A percentile compares a stretch with the other conserved stretches of the same genome.
These are phyloP conservation scores for Vipera ursinii DNA, from an alignment of 2,797 vertebrate species.

Conservation along the genomic window DNA sequence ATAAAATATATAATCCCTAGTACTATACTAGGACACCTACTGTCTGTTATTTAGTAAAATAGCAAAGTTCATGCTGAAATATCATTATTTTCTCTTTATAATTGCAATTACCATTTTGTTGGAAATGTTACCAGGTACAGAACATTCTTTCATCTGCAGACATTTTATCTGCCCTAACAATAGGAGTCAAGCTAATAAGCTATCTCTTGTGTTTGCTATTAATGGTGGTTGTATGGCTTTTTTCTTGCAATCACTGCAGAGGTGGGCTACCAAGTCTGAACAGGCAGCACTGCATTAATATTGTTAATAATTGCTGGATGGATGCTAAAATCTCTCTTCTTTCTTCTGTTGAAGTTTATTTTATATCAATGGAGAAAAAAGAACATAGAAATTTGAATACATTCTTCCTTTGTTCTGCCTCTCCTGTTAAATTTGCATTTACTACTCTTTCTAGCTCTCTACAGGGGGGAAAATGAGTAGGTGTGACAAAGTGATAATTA, in stretches of 20 bases:
- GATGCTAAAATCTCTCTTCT: not conserved
- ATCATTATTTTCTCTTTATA: conserved; percentile 1
- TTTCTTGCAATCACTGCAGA: not conserved
- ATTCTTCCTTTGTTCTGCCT: conserved; percentile 12
- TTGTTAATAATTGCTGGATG: not conserved
- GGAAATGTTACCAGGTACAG: not conserved
- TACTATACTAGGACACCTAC: not conserved
- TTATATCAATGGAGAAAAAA: not conserved
- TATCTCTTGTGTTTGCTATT: not conserved
- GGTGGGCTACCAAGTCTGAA: not conserved
- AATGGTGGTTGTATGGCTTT: not conserved
- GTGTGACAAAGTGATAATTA: conserved; percentile 34
- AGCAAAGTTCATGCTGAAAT: not conserved
- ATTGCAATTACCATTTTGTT: conserved; percentile 6
- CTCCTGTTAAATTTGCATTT: conserved; percentile 32
- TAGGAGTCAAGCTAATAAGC: not conserved
- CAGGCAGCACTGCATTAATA: not conserved
- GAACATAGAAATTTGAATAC: not conserved
- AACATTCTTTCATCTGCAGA: not conserved
- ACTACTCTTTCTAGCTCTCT: conserved; percentile 13
- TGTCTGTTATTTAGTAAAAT: not conserved
- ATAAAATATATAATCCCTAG: not conserved
- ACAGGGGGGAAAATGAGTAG: conserved; percentile 11
- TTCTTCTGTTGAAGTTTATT: not conserved
- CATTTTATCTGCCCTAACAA: not conserved